Percentiles rank a stretch among this genome's conserved stretches.
Conservation (phyloP, 2,888 invertebrate genomes). For the Hypercompe scribonia region DNA sequence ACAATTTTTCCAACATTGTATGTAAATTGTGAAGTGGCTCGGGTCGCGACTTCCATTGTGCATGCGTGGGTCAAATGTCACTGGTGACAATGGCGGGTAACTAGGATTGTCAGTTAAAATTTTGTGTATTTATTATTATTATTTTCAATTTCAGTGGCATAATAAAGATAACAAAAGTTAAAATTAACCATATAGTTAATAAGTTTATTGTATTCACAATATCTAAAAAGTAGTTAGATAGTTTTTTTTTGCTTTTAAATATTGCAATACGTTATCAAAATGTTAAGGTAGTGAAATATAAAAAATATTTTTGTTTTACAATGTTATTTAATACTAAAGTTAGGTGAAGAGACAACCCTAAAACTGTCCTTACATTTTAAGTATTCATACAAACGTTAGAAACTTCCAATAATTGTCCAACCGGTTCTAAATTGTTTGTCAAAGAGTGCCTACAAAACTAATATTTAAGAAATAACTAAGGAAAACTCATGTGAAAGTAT, state of each 20-base stretch:
- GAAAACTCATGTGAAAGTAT: neutral
- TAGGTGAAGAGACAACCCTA: neutral
- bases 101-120: constrained; percentile 31
- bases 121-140: neutral
- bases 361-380: neutral
- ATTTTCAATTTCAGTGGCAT: neutral
- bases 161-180: no score
- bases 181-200: no score
- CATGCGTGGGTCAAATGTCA: constrained; percentile 82
- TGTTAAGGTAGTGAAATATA: no score
- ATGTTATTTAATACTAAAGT: neutral
- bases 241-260: no score
- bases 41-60: constrained; percentile 81
- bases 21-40: constrained; percentile 67
- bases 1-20: constrained; percentile 75
- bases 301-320: no score
- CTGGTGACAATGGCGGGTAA: constrained; percentile 51
- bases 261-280: no score
- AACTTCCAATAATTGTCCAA: constrained; percentile 2
- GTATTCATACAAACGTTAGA: constrained; percentile 2
- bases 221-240: no score
- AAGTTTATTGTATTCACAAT: no score
- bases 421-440: neutral
- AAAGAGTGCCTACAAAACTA: neutral
- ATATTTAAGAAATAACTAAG: neutral